phyloP scores from a whole-genome alignment of 2,113 vertebrate species.

The Tyto alba region DNA sequence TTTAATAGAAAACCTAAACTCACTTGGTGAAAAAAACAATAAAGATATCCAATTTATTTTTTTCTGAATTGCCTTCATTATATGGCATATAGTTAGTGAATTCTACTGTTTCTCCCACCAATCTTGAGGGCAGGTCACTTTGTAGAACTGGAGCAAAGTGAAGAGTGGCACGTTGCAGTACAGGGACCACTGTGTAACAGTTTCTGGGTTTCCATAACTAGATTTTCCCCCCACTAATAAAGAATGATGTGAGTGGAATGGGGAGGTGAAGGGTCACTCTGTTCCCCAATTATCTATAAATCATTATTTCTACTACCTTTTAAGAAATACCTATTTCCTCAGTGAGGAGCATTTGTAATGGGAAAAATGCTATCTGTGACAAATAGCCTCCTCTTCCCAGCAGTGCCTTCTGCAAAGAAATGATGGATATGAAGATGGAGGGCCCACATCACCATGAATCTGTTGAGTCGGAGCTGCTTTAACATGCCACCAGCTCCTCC shows the following conservation, averaged over 20 bases:
- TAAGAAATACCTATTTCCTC: background rate
- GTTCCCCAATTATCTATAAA: background rate
- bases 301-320: slow-evolving; percentile 1
- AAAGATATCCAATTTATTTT: background rate
- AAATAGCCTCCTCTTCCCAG: background rate
- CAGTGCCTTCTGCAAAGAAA: background rate
- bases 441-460: background rate
- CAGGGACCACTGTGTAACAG: background rate
- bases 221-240: background rate
- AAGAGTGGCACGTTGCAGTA: background rate
- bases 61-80: background rate
- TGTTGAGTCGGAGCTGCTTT: background rate
- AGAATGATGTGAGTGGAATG: background rate
- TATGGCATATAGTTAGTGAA: background rate
- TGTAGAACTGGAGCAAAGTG: background rate
- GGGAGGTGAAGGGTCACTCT: background rate
- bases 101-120: background rate
- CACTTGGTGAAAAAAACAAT: background rate
- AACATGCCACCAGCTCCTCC: background rate
- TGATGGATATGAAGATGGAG: background rate
- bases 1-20: background rate
- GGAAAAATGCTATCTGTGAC: background rate
- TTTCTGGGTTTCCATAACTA: background rate
- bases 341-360: background rate
- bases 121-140: background rate